Evolutionary conservation across 2,797 vertebrate species (phyloP).

Genomic region (Okamejei kenojei): DNA sequence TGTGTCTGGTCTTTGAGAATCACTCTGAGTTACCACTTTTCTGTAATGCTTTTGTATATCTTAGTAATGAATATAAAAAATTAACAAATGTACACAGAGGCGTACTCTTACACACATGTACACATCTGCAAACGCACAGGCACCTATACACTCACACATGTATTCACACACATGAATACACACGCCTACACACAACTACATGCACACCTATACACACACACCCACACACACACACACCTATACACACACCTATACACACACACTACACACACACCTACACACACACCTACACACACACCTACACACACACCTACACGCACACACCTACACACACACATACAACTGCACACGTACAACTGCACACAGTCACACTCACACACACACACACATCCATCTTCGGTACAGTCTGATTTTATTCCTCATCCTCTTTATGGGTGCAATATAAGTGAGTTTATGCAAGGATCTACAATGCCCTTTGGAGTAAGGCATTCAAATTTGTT

Average conservation of each 20-base stretch:
- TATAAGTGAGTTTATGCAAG: neutral
- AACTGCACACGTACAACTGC: too few relatives aligned
- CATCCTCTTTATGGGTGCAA: too few relatives aligned
- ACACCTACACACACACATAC: too few relatives aligned
- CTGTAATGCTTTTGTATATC: neutral
- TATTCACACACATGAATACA: neutral
- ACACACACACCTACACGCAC: neutral
- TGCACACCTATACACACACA: neutral
- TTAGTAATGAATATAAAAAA: neutral
- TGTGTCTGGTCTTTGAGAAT: neutral
- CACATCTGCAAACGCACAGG: too few relatives aligned
- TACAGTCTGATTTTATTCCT: neutral
- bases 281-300: too few relatives aligned
- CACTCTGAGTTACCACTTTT: slow-evolving; percentile 2
- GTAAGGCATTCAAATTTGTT: neutral
- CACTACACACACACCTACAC: too few relatives aligned
- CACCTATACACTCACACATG: too few relatives aligned
- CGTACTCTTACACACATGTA: too few relatives aligned
- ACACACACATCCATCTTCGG: neutral
- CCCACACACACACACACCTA: too few relatives aligned
- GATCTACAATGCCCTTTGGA: neutral
- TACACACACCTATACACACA: too few relatives aligned
- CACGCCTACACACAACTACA: too few relatives aligned
- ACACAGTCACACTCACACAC: neutral
- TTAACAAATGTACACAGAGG: neutral